These are phyloP conservation scores for Hirtodrosophila confusa DNA, from an alignment of 2,888 invertebrate genomes.

Conservation along the genomic window DNA sequence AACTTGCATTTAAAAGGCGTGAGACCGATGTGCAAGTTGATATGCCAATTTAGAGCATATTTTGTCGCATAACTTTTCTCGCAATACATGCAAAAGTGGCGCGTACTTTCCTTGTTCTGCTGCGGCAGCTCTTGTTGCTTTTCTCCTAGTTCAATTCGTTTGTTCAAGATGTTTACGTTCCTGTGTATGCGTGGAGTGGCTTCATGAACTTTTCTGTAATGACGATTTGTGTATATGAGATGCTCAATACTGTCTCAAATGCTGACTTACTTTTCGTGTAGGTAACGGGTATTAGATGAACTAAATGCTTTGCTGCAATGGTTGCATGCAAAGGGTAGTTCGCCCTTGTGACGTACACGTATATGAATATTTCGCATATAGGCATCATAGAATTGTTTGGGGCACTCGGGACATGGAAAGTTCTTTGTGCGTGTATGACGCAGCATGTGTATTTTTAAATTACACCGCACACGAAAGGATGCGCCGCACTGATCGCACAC, in stretches of 20 bases:
- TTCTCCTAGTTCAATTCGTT: slow-evolving; percentile 13
- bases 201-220: slow-evolving; percentile 53
- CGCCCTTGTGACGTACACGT: slow-evolving; percentile 85
- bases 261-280: slow-evolving; percentile 87
- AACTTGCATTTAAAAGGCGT: slow-evolving; percentile 85
- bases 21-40: slow-evolving; percentile 86
- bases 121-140: not conserved
- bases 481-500: slow-evolving; percentile 77
- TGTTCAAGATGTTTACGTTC: slow-evolving; percentile 42
- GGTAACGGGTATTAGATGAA: slow-evolving; percentile 86
- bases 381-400: slow-evolving; percentile 86
- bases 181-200: slow-evolving; percentile 56
- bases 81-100: slow-evolving; percentile 70
- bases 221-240: not conserved
- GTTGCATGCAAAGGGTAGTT: slow-evolving; percentile 87
- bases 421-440: slow-evolving; percentile 86
- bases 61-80: slow-evolving; percentile 71
- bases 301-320: slow-evolving; percentile 87
- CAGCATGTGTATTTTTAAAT: slow-evolving; percentile 86
- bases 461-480: slow-evolving; percentile 83
- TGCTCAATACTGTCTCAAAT: not conserved
- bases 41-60: slow-evolving; percentile 85
- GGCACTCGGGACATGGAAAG: slow-evolving; percentile 86
- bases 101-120: slow-evolving; percentile 53
- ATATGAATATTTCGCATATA: slow-evolving; percentile 86